A percentile compares a stretch with the other conserved stretches of the same genome.
Evolutionary conservation across 2,888 invertebrate genomes (phyloP).

Genomic region (Halocaridina rubra): DNA sequence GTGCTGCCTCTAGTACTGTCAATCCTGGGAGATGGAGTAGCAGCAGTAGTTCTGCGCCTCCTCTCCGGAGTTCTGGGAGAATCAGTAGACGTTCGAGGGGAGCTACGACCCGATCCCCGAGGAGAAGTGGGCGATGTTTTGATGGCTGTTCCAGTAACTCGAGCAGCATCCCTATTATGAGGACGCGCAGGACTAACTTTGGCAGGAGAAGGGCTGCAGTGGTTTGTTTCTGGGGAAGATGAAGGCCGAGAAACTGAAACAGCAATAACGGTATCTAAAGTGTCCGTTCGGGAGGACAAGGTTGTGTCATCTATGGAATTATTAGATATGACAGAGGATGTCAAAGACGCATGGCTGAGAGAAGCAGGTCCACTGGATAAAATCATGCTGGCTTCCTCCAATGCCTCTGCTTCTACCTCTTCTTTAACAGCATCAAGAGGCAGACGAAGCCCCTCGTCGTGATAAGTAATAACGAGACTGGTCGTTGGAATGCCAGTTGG

Average conservation of each 20-base stretch:
- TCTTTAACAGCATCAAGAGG: constrained; percentile 62
- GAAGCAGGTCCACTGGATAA: constrained; percentile 44
- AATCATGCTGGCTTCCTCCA: constrained; percentile 59
- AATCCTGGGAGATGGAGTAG: constrained; percentile 13
- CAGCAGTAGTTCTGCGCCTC: not conserved
- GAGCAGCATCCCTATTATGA: constrained; percentile 24
- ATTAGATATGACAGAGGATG: constrained; percentile 59
- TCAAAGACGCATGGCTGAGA: constrained; percentile 44
- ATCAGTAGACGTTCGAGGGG: constrained; percentile 25
- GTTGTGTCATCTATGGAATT: constrained; percentile 57
- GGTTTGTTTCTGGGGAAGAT: not conserved
- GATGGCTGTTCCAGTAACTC: constrained; percentile 17
- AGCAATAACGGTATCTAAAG: constrained; percentile 42
- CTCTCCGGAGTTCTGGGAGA: constrained; percentile 37
- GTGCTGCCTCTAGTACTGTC: constrained; percentile 48
- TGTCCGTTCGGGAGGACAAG: constrained; percentile 53
- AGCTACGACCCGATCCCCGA: constrained; percentile 34
- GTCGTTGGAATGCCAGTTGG: constrained; percentile 2
- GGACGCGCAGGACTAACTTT: constrained; percentile 1
- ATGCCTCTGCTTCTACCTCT: constrained; percentile 60
- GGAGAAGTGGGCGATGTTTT: constrained; percentile 43
- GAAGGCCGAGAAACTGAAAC: not conserved
- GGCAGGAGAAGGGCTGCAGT: not conserved
- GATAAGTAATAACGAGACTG: constrained; percentile 44
- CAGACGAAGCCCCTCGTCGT: constrained; percentile 40